Conservation (phyloP, 2,113 vertebrate genomes). For the Cololabis saira region DNA sequence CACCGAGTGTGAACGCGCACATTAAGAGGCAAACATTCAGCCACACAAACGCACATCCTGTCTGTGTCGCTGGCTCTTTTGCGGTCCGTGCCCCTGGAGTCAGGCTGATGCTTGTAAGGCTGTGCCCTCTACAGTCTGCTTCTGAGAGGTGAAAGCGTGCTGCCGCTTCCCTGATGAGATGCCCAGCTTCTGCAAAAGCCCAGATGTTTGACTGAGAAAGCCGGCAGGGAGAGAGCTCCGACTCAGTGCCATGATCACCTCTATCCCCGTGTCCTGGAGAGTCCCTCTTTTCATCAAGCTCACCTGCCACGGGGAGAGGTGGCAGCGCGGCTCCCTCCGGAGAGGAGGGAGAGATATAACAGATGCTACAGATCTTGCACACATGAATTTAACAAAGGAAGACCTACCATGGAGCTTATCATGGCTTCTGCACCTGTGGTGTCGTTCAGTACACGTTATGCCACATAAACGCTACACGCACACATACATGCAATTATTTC, state of each 20-base stretch:
- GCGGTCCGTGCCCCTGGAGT: conserved; percentile 66
- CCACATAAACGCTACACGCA: conserved; percentile 18
- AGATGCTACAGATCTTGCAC: conserved; percentile 29
- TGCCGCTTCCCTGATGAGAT: conserved; percentile 35
- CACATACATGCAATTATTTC: not conserved
- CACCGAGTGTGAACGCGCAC: conserved; percentile 58
- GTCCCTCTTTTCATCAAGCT: conserved; percentile 41
- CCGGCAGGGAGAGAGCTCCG: conserved; percentile 34
- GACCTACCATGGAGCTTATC: conserved; percentile 30
- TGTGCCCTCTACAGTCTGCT: conserved; percentile 55
- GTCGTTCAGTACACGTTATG: conserved; percentile 7
- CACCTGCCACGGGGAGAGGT: conserved; percentile 32
- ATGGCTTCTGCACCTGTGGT: conserved; percentile 52
- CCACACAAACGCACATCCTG: conserved; percentile 53
- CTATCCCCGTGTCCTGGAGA: conserved; percentile 19
- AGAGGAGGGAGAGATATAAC: conserved; percentile 5
- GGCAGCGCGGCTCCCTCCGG: conserved; percentile 3
- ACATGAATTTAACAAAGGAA: conserved; percentile 31
- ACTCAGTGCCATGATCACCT: conserved; percentile 21
- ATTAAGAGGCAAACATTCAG: conserved; percentile 37
- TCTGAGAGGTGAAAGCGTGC: conserved; percentile 37
- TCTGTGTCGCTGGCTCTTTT: conserved; percentile 65
- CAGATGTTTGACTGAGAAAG: conserved; percentile 50
- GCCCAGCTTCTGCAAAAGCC: conserved; percentile 39
- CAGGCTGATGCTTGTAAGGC: conserved; percentile 69